Conservation (phyloP, 2,113 vertebrate genomes). For the Coryphaenoides rupestris region DNA sequence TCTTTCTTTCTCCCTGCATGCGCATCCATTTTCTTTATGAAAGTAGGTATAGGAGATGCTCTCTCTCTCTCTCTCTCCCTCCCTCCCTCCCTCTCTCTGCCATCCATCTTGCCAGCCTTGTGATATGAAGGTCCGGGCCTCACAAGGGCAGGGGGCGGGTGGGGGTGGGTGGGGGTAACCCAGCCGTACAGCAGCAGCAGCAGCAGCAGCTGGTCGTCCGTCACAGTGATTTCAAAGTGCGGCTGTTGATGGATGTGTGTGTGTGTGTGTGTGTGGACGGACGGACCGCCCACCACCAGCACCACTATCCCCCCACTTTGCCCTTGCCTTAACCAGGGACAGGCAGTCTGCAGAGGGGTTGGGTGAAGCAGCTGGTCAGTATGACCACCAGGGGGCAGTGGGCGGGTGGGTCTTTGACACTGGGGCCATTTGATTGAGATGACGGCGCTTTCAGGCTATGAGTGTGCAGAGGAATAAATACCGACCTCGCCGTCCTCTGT, state of each 20-base stretch:
- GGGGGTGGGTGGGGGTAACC: too few species aligned
- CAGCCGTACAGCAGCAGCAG: constrained; percentile 22
- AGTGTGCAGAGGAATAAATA: too few species aligned
- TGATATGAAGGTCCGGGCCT: constrained; percentile 30
- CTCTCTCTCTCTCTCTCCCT: too few species aligned
- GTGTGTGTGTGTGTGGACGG: neutral
- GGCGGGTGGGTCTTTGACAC: constrained; percentile 5
- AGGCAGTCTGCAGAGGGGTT: constrained; percentile 11
- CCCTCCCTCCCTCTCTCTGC: too few species aligned
- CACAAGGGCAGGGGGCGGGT: constrained; percentile 26
- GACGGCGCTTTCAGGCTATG: too few species aligned
- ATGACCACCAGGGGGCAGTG: neutral
- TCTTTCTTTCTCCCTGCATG: too few species aligned
- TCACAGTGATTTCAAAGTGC: constrained; percentile 50
- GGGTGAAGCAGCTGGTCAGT: constrained; percentile 1
- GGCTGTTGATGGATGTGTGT: constrained; percentile 23
- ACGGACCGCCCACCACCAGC: neutral
- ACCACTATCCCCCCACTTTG: too few species aligned
- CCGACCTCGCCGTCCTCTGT: too few species aligned
- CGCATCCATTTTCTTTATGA: too few species aligned
- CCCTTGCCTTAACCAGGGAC: constrained; percentile 54
- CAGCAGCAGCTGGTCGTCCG: constrained; percentile 39
- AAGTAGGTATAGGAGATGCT: constrained; percentile 26
- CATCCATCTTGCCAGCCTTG: constrained; percentile 24
- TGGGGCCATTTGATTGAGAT: neutral